Evolutionary conservation across 2,113 vertebrate genomes (phyloP).

Genomic region (Plecotus auritus): DNA sequence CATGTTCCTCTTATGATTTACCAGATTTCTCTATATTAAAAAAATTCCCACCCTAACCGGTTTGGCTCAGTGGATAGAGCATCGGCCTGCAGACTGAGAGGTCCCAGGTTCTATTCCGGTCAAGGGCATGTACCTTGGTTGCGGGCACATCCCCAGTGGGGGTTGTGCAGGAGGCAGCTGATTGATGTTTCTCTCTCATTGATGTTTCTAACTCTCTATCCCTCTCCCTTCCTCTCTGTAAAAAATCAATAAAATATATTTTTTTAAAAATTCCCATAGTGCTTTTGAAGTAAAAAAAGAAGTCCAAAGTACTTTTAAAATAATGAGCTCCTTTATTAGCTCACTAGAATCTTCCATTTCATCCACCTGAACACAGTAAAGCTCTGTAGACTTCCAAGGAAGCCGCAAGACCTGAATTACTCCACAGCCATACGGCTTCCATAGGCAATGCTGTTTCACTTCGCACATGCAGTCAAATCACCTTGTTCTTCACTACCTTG

Average conservation of each 20-base stretch:
- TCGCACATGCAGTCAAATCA: neutral
- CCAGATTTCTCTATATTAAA: neutral
- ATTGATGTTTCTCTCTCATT: too few relatives aligned
- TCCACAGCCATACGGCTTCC: neutral
- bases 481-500: neutral
- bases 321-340: neutral
- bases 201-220: too few relatives aligned
- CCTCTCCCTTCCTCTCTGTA: too few relatives aligned
- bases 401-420: neutral
- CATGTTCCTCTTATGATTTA: neutral
- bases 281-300: neutral
- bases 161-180: too few relatives aligned
- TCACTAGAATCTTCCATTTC: neutral
- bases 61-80: too few relatives aligned
- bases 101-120: too few relatives aligned
- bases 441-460: neutral
- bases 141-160: too few relatives aligned
- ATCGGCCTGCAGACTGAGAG: too few relatives aligned
- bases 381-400: neutral
- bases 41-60: neutral
- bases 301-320: neutral
- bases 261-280: neutral
- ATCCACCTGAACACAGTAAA: neutral
- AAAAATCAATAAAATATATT: too few relatives aligned
- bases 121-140: too few relatives aligned